These are phyloP conservation scores for Ceratosolen solmsi DNA, from an alignment of 1,140 invertebrate species.

Conservation along the genomic window DNA sequence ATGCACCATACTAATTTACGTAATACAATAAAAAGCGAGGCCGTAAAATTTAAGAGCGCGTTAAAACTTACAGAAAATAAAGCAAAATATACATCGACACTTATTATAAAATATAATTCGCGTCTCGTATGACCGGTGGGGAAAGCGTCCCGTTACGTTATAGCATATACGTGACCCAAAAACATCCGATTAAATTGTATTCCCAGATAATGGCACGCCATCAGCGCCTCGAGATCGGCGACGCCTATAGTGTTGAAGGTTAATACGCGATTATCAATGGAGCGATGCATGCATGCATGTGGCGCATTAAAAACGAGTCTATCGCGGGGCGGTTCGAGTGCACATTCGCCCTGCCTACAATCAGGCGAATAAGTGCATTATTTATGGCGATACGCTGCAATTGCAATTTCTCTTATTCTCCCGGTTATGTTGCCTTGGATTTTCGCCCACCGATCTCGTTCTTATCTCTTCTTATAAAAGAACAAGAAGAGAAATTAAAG, in stretches of 20 bases:
- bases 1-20: slow-evolving; percentile 16
- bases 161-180: slow-evolving; percentile 31
- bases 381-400: slow-evolving; percentile 20
- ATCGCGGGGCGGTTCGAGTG: slow-evolving; percentile 19
- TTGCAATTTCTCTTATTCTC: slow-evolving; percentile 17
- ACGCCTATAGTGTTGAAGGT: slow-evolving; percentile 37
- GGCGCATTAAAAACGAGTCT: slow-evolving; percentile 34
- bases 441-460: too few species aligned
- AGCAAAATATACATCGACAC: slow-evolving; percentile 18
- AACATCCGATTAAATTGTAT: slow-evolving; percentile 46
- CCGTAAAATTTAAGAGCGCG: slow-evolving; percentile 6
- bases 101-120: slow-evolving; percentile 23
- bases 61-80: slow-evolving; percentile 28
- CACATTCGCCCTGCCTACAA: slow-evolving; percentile 8
- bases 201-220: slow-evolving; percentile 36
- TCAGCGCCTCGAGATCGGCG: slow-evolving; percentile 31
- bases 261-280: slow-evolving; percentile 44
- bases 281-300: not conserved
- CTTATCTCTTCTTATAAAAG: too few species aligned
- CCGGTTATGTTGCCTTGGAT: not conserved
- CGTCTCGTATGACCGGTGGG: not conserved
- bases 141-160: slow-evolving; percentile 31
- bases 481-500: too few species aligned
- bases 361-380: slow-evolving; percentile 41
- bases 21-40: slow-evolving; percentile 23